A percentile compares a stretch with the other conserved stretches of the same genome.
phyloP scores from a whole-genome alignment of 2,797 vertebrate genomes.

The Scarus forsteni region DNA sequence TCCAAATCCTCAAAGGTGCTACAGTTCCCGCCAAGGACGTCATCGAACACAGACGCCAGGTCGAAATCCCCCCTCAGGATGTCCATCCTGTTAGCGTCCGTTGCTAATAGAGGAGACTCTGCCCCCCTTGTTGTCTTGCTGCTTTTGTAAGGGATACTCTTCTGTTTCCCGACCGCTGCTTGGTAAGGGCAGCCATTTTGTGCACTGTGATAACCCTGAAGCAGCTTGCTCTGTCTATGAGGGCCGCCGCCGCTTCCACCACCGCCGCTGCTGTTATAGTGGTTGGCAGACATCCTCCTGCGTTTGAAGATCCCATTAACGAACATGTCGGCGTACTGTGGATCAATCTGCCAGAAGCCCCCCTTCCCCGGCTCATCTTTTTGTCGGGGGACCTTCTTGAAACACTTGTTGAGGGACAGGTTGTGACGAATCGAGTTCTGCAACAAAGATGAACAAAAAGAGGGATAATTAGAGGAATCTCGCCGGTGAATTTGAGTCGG shows the following conservation, averaged over 20 bases:
- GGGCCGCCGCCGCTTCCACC: slow-evolving; percentile 5
- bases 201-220: slow-evolving; percentile 64
- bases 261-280: slow-evolving; percentile 67
- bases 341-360: slow-evolving; percentile 90
- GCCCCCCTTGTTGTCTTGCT: slow-evolving; percentile 69
- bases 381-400: slow-evolving; percentile 90
- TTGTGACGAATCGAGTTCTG: slow-evolving; percentile 92
- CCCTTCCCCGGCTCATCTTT: slow-evolving; percentile 90
- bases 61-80: slow-evolving; percentile 86
- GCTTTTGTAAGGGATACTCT: slow-evolving; percentile 72
- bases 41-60: slow-evolving; percentile 87
- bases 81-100: slow-evolving; percentile 79
- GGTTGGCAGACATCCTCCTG: slow-evolving; percentile 85
- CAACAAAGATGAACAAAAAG: slow-evolving; percentile 21
- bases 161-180: slow-evolving; percentile 67
- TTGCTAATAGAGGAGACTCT: slow-evolving; percentile 82
- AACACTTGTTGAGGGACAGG: slow-evolving; percentile 91
- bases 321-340: slow-evolving; percentile 89
- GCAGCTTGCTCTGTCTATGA: slow-evolving; percentile 79
- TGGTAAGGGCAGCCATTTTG: slow-evolving; percentile 76
- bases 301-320: slow-evolving; percentile 90
- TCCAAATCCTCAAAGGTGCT: slow-evolving; percentile 91
- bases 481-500: slow-evolving; percentile 39
- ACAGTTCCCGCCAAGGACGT: slow-evolving; percentile 83
- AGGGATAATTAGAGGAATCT: slow-evolving; percentile 27